A percentile compares a stretch with the other conserved stretches of the same genome.
phyloP scores from a whole-genome alignment of 2,113 vertebrate species.

The Deroptyus accipitrinus region DNA sequence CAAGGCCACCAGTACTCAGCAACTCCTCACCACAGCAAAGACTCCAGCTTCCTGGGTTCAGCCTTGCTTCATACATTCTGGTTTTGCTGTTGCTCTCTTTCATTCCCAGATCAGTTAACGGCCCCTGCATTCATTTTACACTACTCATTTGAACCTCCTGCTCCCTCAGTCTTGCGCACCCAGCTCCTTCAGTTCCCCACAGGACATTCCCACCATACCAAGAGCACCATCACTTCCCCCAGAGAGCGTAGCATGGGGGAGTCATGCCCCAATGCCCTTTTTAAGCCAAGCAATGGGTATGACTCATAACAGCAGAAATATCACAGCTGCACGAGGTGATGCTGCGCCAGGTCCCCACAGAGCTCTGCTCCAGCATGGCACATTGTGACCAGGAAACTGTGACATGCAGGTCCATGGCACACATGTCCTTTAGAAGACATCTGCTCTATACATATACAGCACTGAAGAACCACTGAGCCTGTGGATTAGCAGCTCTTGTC shows the following conservation, averaged over 20 bases:
- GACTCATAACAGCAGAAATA: neutral
- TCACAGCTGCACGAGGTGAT: neutral
- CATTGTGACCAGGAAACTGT: neutral
- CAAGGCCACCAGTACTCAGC: neutral
- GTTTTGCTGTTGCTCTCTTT: neutral
- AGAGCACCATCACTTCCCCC: neutral
- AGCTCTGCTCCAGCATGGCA: neutral
- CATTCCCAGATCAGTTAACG: neutral
- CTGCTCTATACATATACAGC: fast-evolving
- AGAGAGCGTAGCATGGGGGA: neutral
- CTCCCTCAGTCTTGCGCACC: neutral
- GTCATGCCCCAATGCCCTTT: neutral
- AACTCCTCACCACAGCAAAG: neutral
- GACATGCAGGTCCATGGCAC: neutral
- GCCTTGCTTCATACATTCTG: neutral
- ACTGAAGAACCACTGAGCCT: neutral
- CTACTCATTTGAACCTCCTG: neutral
- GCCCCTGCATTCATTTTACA: neutral
- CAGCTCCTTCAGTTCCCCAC: neutral
- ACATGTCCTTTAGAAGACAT: neutral
- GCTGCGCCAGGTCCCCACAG: neutral
- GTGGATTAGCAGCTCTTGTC: neutral
- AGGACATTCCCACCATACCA: conserved; percentile 54
- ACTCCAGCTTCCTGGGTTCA: neutral
- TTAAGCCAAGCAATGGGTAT: neutral